Evolutionary conservation across 37 sponge, comb jelly and placozoan genomes (phyloP), one percentile per base, ranked within the genome.

Genomic region (Crambe crambe): DNA sequence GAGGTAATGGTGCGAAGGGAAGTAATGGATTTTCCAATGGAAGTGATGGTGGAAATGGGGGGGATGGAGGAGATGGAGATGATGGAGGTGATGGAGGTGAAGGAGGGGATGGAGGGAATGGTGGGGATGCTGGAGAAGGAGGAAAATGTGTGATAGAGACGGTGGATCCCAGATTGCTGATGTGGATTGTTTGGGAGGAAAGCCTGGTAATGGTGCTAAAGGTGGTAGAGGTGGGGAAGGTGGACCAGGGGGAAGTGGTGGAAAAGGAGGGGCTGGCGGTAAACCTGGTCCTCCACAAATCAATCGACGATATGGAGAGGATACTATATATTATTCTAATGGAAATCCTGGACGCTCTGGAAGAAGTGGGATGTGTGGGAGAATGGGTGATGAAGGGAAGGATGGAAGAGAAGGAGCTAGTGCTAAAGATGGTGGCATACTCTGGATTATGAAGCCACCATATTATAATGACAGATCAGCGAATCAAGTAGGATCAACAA

Each of bases 1-100:
- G 93, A 4, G 91, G 91, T 26, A 15, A 20, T 75, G 94, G 94
- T 2, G 84, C 80, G n/a, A 69, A 30, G 20, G 87, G 87, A 25
- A 22, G 65, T 31, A 56, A 54, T 67, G 92, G 92, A 39, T 26
- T 62, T 18, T 63, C 63, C 38, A 74, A 43, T 1, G 87, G 82
- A 75, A 90, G 90, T n/a, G 56, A 43, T 70, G 94, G 94, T 68
- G 94, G 88, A 39, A 58, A 58, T 42, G 94, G 94, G 2, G 94
- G 94, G 1, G 66, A 76, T 66, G 94, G 91, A 26, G 94, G 94
- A 6, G 42, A 57, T 68, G 94, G 94, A 3, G 94, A 90, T 2
- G 56, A 67, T 73, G 94, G 94, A 32, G 94, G 90, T 44, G 56
- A 64, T 32, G 91, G 91, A 25, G 91, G 87, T 31, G 61, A 42